Percentiles rank a stretch among this genome's conserved stretches.
These are phyloP conservation scores for Eclectus roratus DNA, from an alignment of 2,113 vertebrate genomes.

Conservation along the genomic window DNA sequence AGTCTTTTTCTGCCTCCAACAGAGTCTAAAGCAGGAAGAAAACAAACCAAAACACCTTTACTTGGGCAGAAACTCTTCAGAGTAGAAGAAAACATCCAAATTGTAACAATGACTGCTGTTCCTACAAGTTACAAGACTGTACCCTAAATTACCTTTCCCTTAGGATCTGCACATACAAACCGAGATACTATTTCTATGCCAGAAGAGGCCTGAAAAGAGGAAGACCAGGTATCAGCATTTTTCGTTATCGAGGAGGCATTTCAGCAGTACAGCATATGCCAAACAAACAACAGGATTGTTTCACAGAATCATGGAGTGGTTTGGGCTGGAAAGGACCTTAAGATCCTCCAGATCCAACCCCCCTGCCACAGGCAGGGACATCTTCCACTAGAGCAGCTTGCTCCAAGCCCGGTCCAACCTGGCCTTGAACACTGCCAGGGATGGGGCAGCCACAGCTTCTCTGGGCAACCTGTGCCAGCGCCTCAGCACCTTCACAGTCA, in stretches of 20 bases:
- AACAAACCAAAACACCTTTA: background rate
- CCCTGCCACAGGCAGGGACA: background rate
- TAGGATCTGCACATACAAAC: background rate
- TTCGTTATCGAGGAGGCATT: background rate
- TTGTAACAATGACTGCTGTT: background rate
- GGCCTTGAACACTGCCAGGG: background rate
- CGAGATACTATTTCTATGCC: background rate
- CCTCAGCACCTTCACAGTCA: background rate
- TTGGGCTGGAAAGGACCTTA: background rate
- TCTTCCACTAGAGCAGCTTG: background rate
- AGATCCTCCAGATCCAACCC: background rate
- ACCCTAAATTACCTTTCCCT: background rate
- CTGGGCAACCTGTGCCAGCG: background rate
- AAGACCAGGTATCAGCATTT: background rate
- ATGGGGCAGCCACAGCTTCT: background rate
- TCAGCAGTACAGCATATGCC: background rate
- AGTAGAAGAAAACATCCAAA: background rate
- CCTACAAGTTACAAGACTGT: background rate
- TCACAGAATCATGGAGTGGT: background rate
- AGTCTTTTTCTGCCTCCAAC: background rate
- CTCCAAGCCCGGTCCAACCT: background rate
- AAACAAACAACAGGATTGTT: background rate
- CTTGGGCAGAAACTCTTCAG: background rate
- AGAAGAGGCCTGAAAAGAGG: background rate
- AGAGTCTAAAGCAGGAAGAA: background rate